phyloP scores from a whole-genome alignment of 2,113 vertebrate species.

The Isurus oxyrinchus region DNA sequence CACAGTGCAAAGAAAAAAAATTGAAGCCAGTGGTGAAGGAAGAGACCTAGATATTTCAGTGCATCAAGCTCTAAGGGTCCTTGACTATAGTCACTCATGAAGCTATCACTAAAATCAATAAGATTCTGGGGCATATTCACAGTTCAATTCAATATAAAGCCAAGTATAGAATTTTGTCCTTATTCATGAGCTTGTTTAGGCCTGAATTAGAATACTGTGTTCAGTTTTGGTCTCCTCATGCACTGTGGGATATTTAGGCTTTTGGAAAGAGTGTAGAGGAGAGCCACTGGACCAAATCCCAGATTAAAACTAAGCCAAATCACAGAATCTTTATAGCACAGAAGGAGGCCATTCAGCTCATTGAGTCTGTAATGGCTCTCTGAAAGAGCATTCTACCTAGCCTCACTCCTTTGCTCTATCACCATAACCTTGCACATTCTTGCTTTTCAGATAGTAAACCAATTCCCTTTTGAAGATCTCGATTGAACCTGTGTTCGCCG shows the following conservation, averaged over 20 bases:
- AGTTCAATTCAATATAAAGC: background rate
- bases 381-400: too few relatives aligned
- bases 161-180: background rate
- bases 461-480: too few relatives aligned
- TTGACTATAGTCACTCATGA: background rate
- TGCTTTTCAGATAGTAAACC: too few relatives aligned
- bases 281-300: background rate
- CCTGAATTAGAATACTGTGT: background rate
- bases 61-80: background rate
- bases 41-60: background rate
- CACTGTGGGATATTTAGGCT: background rate
- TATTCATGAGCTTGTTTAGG: background rate
- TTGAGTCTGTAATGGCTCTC: too few relatives aligned
- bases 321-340: too few relatives aligned
- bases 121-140: background rate
- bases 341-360: too few relatives aligned
- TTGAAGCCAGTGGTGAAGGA: background rate
- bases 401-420: too few relatives aligned
- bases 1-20: background rate
- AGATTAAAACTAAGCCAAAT: background rate
- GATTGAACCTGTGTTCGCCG: too few relatives aligned
- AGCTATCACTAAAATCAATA: background rate
- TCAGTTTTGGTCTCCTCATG: background rate
- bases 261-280: background rate
- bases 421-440: too few relatives aligned